A percentile compares a stretch with the other conserved stretches of the same genome.
These are phyloP conservation scores for Rana temporaria DNA, from an alignment of 2,113 vertebrate species.

Conservation along the genomic window DNA sequence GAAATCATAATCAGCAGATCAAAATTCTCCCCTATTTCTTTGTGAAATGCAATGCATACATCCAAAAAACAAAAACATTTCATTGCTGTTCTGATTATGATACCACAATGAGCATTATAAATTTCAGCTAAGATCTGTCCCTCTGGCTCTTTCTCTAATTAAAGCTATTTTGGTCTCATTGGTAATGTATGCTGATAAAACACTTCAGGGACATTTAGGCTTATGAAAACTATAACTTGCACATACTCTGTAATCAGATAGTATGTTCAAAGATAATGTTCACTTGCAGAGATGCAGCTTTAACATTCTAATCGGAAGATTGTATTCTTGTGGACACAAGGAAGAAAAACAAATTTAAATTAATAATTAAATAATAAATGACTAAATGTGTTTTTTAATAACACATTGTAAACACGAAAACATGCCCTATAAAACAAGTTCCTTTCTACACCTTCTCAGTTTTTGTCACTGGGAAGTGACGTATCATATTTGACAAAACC, in stretches of 20 bases:
- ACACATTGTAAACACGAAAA: too few relatives aligned
- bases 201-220: constrained; percentile 25
- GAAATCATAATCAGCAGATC: background rate
- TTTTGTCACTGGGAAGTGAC: too few relatives aligned
- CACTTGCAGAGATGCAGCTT: background rate
- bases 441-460: too few relatives aligned
- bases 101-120: constrained; percentile 21
- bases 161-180: constrained; percentile 29
- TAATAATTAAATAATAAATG: too few relatives aligned
- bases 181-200: constrained; percentile 24
- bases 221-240: constrained; percentile 12
- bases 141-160: constrained; percentile 39
- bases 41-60: background rate
- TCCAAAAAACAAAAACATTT: constrained; percentile 10
- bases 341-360: too few relatives aligned
- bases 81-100: background rate
- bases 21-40: background rate
- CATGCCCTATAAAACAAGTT: too few relatives aligned
- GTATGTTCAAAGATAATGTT: constrained; percentile 8
- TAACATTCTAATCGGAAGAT: background rate
- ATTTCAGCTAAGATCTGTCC: constrained; percentile 5
- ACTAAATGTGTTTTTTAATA: too few relatives aligned
- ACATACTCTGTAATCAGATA: constrained; percentile 1
- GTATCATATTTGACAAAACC: too few relatives aligned
- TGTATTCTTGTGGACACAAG: background rate